Evolutionary conservation across 2,113 vertebrate genomes (phyloP).

Genomic region (Lethenteron camtschaticum): DNA sequence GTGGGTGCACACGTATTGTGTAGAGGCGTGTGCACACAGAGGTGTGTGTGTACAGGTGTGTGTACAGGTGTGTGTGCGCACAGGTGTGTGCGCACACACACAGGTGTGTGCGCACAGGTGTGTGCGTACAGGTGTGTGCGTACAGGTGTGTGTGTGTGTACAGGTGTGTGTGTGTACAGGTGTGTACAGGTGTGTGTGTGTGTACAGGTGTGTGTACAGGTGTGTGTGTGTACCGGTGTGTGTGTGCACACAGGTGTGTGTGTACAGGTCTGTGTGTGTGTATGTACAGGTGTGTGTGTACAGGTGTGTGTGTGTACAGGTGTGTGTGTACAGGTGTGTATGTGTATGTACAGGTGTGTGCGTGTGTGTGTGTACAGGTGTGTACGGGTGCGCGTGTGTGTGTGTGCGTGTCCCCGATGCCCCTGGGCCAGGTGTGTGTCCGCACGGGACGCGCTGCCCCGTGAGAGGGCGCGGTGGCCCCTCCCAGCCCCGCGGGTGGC

Average conservation of each 20-base stretch:
- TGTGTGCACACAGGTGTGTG: background rate
- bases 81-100: background rate
- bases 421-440: too few species aligned
- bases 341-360: background rate
- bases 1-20: background rate
- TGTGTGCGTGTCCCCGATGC: too few species aligned
- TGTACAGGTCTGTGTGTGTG: background rate
- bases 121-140: background rate
- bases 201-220: background rate
- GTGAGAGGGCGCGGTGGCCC: too few species aligned
- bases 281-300: background rate
- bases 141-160: background rate
- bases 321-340: background rate
- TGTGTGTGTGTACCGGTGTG: background rate
- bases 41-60: background rate
- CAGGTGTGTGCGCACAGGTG: background rate
- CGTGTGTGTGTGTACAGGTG: background rate
- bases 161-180: background rate
- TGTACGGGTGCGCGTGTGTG: background rate
- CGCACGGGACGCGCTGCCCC: too few species aligned
- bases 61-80: background rate
- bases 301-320: background rate
- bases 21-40: background rate
- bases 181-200: background rate
- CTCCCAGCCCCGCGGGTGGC: too few species aligned